Conservation (phyloP, 2,888 invertebrate genomes). For the Volucella zonaria region DNA sequence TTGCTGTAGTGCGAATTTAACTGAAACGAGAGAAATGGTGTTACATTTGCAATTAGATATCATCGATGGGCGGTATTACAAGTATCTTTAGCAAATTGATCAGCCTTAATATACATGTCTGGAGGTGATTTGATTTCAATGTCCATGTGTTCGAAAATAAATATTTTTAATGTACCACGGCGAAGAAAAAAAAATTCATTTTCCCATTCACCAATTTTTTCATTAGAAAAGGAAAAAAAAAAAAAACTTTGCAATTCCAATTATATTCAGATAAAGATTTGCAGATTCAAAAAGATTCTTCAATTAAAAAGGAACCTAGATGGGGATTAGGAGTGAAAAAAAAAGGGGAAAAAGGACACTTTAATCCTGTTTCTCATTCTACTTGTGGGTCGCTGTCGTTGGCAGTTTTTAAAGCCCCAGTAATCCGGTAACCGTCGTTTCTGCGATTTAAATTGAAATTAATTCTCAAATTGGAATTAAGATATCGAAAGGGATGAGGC, state of each 20-base stretch:
- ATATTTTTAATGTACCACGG: not conserved
- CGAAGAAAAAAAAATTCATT: conserved; percentile 11
- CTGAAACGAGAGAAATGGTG: conserved; percentile 42
- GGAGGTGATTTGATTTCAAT: not conserved
- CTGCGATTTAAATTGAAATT: conserved; percentile 62
- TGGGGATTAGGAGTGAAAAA: not conserved
- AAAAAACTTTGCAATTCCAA: conserved; percentile 15
- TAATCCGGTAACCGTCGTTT: conserved; percentile 57
- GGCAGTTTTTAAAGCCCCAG: conserved; percentile 31
- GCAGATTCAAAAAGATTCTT: conserved; percentile 42
- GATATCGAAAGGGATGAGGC: conserved; percentile 39
- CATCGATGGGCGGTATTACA: conserved; percentile 20
- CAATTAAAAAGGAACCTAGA: conserved; percentile 54
- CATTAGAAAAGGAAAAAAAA: not conserved
- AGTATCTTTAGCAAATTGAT: not conserved
- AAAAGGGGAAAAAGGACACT: conserved; percentile 25
- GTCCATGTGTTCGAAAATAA: conserved; percentile 1
- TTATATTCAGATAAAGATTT: conserved; percentile 50
- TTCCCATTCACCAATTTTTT: not conserved
- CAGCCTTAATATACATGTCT: not conserved
- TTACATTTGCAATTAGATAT: conserved; percentile 35
- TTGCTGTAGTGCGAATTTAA: conserved; percentile 73
- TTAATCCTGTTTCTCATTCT: conserved; percentile 36
- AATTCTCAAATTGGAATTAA: conserved; percentile 64
- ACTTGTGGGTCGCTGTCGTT: conserved; percentile 35